These are phyloP conservation scores for Beris chalybata DNA, from an alignment of 2,888 invertebrate genomes.

Conservation along the genomic window DNA sequence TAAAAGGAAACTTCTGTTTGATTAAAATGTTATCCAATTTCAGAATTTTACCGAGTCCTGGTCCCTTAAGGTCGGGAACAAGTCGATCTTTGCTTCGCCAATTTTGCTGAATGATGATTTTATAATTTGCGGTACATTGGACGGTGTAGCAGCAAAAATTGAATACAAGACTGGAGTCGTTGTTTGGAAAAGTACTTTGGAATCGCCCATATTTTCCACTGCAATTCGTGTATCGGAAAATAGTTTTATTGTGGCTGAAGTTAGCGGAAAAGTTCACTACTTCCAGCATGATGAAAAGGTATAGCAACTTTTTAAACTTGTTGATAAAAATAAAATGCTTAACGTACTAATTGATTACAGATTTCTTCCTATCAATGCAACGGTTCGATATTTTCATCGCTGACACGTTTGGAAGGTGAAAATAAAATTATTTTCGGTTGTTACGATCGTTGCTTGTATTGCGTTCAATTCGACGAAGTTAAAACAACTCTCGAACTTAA, in stretches of 20 bases:
- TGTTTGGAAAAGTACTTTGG: constrained; percentile 58
- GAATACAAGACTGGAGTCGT: constrained; percentile 56
- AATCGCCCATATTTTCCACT: constrained; percentile 64
- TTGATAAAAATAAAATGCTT: background rate
- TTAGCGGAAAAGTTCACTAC: constrained; percentile 60
- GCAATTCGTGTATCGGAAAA: constrained; percentile 51
- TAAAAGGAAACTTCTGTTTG: background rate
- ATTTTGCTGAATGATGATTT: constrained; percentile 45
- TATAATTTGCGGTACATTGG: constrained; percentile 59
- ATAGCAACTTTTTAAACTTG: background rate
- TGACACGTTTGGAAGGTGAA: constrained; percentile 55
- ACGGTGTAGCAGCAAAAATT: constrained; percentile 60
- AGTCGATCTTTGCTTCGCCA: constrained; percentile 60
- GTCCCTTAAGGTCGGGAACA: constrained; percentile 53
- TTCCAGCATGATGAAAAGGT: constrained; percentile 59
- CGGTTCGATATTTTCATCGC: constrained; percentile 74
- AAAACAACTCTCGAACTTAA: constrained; percentile 52
- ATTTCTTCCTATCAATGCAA: constrained; percentile 63
- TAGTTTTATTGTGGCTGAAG: constrained; percentile 49
- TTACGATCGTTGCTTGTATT: constrained; percentile 70
- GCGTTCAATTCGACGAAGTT: constrained; percentile 59
- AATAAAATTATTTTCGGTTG: constrained; percentile 68
- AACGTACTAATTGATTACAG: constrained; percentile 57
- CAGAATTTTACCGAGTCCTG: constrained; percentile 41
- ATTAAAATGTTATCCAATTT: background rate